Evolutionary conservation across 64 coral and sea anemone species (phyloP), one percentile per base, ranked within the genome.

Genomic region (Porites lutea): DNA sequence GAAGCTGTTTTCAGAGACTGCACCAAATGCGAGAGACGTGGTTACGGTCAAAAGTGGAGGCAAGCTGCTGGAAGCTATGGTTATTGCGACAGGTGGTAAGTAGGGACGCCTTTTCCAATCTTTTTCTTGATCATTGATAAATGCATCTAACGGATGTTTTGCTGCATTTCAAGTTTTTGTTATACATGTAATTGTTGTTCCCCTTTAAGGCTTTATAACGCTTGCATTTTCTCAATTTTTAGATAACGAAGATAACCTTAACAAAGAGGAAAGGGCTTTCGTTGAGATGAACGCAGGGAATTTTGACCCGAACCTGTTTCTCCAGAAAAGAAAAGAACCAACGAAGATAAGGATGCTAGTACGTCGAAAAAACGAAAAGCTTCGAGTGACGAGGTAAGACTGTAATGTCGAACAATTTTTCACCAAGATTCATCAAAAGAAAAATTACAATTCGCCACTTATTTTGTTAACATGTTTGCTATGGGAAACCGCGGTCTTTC

Each of bases 11-110:
- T 72, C 6, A 6, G 84, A 87, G 48, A 55, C 71, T 87, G 48
- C 45, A 87, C 49, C 84, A 73, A 52, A 53, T 18, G 18, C 0
- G 65, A 72, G 67, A 87, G 84, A 74, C 49, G 6, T 72, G 47
- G 84, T 72, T 23, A 52, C 43, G 19, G 48, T 87, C 2, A 87
- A 87, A 73, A 87, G 13, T 72, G 84, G 84, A 87, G 54, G 84
- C 84, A 73, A 87, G 45, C 53, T 66, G 66, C 14, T 87, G 48
- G 84, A 87, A 52, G 84, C 84, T 73, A 87, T 87, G 84, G 84
- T 87, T 73, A 72, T 74, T 87, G 84, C 65, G 8, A 72, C 66
- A 87, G 84, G 57, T 66, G 84, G 84, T 87, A 72, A 87, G 58
- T 72, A 87, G 84, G n/a, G 14, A 55, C 23, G 2, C 20, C 58